Percentiles rank a stretch among this genome's conserved stretches.
phyloP scores from a whole-genome alignment of 2,797 vertebrate genomes.

The Sibirionetta formosa region DNA sequence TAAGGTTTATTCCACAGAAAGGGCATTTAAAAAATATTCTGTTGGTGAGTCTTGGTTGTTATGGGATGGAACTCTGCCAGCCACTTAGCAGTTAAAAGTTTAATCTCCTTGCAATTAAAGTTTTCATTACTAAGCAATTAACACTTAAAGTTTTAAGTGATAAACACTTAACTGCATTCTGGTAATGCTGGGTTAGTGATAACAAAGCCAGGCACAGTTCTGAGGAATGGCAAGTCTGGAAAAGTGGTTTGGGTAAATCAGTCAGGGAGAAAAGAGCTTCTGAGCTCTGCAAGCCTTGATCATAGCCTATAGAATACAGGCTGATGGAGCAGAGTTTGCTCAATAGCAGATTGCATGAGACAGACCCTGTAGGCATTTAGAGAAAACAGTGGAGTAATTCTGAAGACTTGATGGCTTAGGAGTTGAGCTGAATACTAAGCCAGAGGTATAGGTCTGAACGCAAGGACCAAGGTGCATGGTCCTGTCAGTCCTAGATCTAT shows the following conservation, averaged over 20 bases:
- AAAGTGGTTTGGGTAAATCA: neutral
- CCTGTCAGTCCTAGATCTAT: neutral
- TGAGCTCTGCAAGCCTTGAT: neutral
- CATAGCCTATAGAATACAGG: neutral
- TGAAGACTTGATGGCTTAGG: neutral
- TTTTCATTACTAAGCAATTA: slow-evolving; percentile 74
- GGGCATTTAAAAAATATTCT: neutral
- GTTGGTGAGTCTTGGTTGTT: slow-evolving; percentile 54
- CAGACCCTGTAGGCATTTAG: neutral
- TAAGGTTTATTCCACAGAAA: neutral
- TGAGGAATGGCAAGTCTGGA: neutral
- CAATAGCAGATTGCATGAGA: neutral
- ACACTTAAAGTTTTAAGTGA: slow-evolving; percentile 62
- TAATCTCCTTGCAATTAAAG: slow-evolving; percentile 56
- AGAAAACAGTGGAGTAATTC: neutral
- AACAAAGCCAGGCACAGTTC: neutral
- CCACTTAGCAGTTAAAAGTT: slow-evolving; percentile 64
- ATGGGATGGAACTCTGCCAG: slow-evolving; percentile 38
- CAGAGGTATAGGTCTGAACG: neutral
- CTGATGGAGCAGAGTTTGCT: neutral
- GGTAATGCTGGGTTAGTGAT: neutral
- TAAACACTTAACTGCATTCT: slow-evolving; percentile 38
- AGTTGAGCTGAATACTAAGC: neutral
- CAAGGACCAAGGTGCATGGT: neutral
- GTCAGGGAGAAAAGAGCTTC: neutral